Evolutionary conservation across 1,140 invertebrate genomes (phyloP).

Genomic region (Rhynchophorus ferrugineus): DNA sequence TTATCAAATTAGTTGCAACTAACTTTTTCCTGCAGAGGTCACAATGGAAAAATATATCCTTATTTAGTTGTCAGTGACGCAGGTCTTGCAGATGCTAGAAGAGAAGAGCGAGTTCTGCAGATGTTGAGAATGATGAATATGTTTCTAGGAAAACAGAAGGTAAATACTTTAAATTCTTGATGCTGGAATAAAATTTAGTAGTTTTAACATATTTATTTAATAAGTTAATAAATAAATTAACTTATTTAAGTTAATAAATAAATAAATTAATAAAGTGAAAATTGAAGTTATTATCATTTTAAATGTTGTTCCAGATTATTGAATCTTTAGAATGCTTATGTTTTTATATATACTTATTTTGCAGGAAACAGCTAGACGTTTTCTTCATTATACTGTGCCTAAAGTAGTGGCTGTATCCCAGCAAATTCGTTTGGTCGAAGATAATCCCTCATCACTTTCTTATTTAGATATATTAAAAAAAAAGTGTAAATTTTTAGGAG

Average conservation of each 20-base stretch:
- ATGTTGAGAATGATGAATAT: conserved; percentile 91
- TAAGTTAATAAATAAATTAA: too few relatives aligned
- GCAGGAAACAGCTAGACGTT: conserved; percentile 77
- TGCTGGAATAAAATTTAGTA: too few relatives aligned
- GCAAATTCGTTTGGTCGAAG: conserved; percentile 92
- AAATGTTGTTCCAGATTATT: too few relatives aligned
- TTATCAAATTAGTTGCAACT: too few relatives aligned
- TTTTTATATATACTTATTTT: not conserved
- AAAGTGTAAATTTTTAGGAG: conserved; percentile 66
- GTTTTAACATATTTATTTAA: too few relatives aligned
- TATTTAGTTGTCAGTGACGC: conserved; percentile 95
- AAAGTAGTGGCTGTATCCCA: conserved; percentile 90
- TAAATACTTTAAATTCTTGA: too few relatives aligned
- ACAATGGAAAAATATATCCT: conserved; percentile 94
- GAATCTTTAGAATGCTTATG: too few relatives aligned
- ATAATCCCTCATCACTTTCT: conserved; percentile 88
- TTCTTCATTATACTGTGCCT: conserved; percentile 90
- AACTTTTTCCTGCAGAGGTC: conserved; percentile 57
- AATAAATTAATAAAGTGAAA: too few relatives aligned
- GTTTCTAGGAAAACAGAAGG: conserved; percentile 89
- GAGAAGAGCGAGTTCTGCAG: conserved; percentile 91
- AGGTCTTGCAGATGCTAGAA: conserved; percentile 80
- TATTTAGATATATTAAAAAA: conserved; percentile 90
- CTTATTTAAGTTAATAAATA: too few relatives aligned
- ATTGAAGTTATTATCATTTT: too few relatives aligned